Base-by-base conservation (phyloP, 2,888 invertebrate species). In the Magallana nippona region DNA sequence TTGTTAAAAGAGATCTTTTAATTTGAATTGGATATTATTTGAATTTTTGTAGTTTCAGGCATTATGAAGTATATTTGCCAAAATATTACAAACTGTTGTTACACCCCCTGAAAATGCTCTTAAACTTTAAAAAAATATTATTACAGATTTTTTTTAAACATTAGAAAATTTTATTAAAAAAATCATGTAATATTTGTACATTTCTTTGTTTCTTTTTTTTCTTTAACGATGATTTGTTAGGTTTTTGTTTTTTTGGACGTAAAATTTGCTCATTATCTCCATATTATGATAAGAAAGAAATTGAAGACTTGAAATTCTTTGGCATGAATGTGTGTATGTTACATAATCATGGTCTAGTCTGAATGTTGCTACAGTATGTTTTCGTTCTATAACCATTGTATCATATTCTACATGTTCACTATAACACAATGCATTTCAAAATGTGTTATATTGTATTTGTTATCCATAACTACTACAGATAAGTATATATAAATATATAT, bases 271-370 rank as follows among this genome's bases (percentile, higher is more conserved):
- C 55, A 56, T 15, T 56, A 19, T 22, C 10, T 44, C 44, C 44
- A 8, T 44, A 44, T 5, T 44, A 44, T 44, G 44, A 44, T 44
- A 44, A 44, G 13, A 32, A 13, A 1, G 44, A 19, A 17, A 17
- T 22, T 79, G 55, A 55, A 71, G 27, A 27, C 27, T 71, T 71
- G 13, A 71, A 60, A 71, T 71, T 11, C 71, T 27, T 71, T 22
- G 71, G 32, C 71, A 71, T 27, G 71, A 27, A 71, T 55, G 57
- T 19, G 57, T 27, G 57, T 79, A 55, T 78, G 56, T 44, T 13
- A 78, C 57, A 79, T 79, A 22, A 79, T 57, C 57, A 57, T 56
- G 78, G 57, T 79, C 79, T 79, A 79, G 79, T 79, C 79, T 79
- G 79, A 79, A 27, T 19, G 79, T 79, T 57, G 27, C 27, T 56